Evolutionary conservation across 1,140 invertebrate genomes (phyloP).

Genomic region (Chrysopa pallens): DNA sequence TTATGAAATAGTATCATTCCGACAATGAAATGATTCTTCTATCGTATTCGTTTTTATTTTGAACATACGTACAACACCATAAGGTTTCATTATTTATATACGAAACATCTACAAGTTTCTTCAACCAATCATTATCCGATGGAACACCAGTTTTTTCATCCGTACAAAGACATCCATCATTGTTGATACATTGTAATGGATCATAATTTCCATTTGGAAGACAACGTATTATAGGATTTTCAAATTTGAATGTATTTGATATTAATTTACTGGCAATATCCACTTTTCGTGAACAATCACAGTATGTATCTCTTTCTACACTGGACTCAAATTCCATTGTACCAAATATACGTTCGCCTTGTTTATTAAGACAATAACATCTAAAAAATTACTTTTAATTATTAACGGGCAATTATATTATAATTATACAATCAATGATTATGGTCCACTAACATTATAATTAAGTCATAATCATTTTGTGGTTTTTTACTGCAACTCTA

Average conservation of each 20-base stretch:
- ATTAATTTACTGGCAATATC: not conserved
- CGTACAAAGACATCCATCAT: slow-evolving; percentile 32
- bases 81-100: slow-evolving; percentile 21
- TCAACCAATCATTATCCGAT: slow-evolving; percentile 6
- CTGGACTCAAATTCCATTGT: too few relatives aligned
- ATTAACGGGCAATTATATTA: too few relatives aligned
- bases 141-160: slow-evolving; percentile 25
- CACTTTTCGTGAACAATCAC: not conserved
- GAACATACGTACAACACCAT: slow-evolving; percentile 33
- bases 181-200: slow-evolving; percentile 29
- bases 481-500: too few relatives aligned
- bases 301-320: not conserved
- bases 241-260: not conserved
- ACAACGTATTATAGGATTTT: slow-evolving; percentile 20
- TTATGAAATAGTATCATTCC: too few relatives aligned
- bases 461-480: too few relatives aligned
- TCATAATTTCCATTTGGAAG: slow-evolving; percentile 31
- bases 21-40: too few relatives aligned
- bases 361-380: slow-evolving; percentile 35
- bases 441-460: too few relatives aligned
- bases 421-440: too few relatives aligned
- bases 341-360: slow-evolving; percentile 36
- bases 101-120: slow-evolving; percentile 19
- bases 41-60: too few relatives aligned
- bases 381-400: too few relatives aligned